Conservation (phyloP, 2,797 vertebrate species). For the Myotis findleyi region DNA sequence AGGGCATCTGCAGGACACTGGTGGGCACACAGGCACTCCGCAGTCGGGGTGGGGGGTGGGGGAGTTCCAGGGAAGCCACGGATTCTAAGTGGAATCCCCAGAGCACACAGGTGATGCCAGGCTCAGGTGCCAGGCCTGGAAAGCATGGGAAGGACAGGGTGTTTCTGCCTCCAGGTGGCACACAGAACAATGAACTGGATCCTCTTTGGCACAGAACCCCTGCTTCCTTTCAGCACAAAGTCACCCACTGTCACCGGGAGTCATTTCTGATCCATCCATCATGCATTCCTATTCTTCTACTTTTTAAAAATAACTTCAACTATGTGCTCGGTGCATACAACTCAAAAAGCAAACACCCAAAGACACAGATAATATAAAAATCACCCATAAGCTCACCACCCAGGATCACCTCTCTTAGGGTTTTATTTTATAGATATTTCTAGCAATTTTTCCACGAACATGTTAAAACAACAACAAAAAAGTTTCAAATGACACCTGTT, state of each 20-base stretch:
- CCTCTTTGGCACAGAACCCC: background rate
- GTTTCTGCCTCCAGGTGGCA: background rate
- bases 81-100: background rate
- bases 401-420: background rate
- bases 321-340: slow-evolving; percentile 3
- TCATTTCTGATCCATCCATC: slow-evolving; percentile 14
- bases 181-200: background rate
- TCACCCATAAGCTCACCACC: background rate
- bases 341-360: slow-evolving; percentile 11
- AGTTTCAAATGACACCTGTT: background rate
- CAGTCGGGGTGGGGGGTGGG: background rate
- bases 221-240: background rate
- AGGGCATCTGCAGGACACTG: background rate
- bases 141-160: background rate
- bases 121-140: background rate
- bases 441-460: slow-evolving; percentile 15
- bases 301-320: slow-evolving; percentile 49
- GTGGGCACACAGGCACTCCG: background rate
- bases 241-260: background rate
- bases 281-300: background rate
- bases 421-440: background rate
- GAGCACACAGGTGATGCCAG: background rate
- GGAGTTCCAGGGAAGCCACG: background rate
- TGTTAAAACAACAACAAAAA: background rate
- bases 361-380: slow-evolving; percentile 37